Conservation (phyloP, 2,797 vertebrate genomes). For the Microcaecilia unicolor region DNA sequence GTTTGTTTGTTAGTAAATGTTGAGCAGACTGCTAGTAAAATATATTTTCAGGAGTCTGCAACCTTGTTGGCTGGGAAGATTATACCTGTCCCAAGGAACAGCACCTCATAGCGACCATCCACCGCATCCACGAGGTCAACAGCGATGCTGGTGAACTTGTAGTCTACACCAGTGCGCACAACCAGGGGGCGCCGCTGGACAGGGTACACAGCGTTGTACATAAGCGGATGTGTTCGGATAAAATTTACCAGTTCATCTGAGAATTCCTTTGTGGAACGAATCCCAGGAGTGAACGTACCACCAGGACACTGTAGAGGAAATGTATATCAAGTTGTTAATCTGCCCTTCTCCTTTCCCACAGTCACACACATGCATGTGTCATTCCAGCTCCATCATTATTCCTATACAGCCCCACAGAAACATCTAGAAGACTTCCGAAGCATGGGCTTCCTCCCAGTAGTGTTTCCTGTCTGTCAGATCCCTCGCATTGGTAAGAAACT, state of each 20-base stretch:
- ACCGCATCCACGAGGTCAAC: constrained; percentile 76
- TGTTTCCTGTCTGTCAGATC: no score
- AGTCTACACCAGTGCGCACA: constrained; percentile 67
- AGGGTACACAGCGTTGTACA: constrained; percentile 70
- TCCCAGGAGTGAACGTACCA: constrained; percentile 68
- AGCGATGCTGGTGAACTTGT: constrained; percentile 69
- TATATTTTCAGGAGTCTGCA: no score
- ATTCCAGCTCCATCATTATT: no score
- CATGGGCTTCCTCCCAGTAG: no score
- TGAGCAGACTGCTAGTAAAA: no score
- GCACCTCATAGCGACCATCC: constrained; percentile 73
- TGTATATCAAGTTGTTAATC: no score
- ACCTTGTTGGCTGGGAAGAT: background rate
- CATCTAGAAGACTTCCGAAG: background rate
- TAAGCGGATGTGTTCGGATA: constrained; percentile 70
- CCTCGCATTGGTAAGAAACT: constrained; percentile 14
- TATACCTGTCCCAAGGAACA: constrained; percentile 74
- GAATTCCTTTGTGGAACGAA: constrained; percentile 70
- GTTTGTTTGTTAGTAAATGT: no score
- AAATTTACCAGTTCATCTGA: constrained; percentile 75
- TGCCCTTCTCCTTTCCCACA: no score
- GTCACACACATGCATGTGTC: no score
- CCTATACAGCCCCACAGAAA: no score
- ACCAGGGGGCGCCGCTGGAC: constrained; percentile 71
- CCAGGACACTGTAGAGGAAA: constrained; percentile 63